Base-by-base conservation (phyloP, 2,113 vertebrate genomes). In the Pseudolaguvia tuberculata region DNA sequence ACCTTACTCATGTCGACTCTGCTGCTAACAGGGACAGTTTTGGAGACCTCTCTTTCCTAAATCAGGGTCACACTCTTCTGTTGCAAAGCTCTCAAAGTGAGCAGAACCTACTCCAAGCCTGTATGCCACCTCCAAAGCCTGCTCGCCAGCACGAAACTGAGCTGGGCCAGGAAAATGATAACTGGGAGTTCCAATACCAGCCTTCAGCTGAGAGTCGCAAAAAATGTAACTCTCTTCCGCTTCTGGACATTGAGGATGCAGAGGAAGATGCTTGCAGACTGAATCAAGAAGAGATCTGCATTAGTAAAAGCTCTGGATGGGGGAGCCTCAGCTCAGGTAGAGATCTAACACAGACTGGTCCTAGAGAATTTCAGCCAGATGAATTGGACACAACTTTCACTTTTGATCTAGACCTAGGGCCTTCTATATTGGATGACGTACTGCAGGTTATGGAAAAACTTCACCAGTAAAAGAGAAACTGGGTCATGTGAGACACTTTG, bases 371-470 rank as follows among this genome's bases (percentile, higher is more conserved):
- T 1, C 81, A 80, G 53, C 59, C 80, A 20, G 86, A 81, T 9
- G 87, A 89, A 14, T 83, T 83, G 42, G 91, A 91, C 52, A 77
- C 79, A 58, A 61, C 81, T 35, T 89, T 91, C 75, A 83, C 87
- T 3, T 90, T 92, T 75, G 86, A 79, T 76, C 81, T 98, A 63
- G 96, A 98, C 88, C 79, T 98, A 84, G 96, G 96, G 58, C 91
- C 96, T 3, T 97, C 96, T 0, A 96, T 98, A 63, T 88, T 98
- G 1, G 95, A 97, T 57, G 94, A 96, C 51, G 92, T 98, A 79
- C 91, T 98, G 63, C 91, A 93, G 85, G 92, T 95, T 79, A 94
- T 98, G 90, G 91, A 92, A 70, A 94, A 92, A 83, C 87, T 90
- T 21, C 90, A 95, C 35, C 77, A 88, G 13, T 87, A 85, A 71